Conservation (phyloP, 2,797 vertebrate species). For the Bradypodion ventrale region DNA sequence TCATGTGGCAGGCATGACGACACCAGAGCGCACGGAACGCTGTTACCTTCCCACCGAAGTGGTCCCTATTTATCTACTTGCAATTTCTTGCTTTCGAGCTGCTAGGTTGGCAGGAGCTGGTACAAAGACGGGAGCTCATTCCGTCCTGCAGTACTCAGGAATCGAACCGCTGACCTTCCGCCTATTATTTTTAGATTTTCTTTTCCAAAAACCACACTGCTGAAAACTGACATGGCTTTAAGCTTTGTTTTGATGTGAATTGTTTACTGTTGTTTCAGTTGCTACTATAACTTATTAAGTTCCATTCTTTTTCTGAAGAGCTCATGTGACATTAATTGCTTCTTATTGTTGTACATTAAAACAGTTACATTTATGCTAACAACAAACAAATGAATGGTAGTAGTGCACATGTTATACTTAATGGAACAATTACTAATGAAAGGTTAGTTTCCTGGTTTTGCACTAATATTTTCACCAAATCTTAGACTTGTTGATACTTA, state of each 20-base stretch:
- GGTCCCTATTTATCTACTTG: no score
- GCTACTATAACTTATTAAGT: constrained; percentile 55
- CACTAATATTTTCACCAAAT: background rate
- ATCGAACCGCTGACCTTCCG: no score
- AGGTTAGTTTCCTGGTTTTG: background rate
- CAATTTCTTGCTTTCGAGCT: no score
- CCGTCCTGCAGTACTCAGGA: no score
- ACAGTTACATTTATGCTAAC: constrained; percentile 55
- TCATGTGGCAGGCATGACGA: no score
- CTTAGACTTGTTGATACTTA: background rate
- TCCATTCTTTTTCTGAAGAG: constrained; percentile 56
- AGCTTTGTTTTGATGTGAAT: constrained; percentile 62
- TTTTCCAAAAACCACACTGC: constrained; percentile 45
- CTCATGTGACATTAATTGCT: constrained; percentile 65
- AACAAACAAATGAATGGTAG: constrained; percentile 23
- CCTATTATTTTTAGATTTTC: no score
- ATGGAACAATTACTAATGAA: background rate
- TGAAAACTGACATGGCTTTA: constrained; percentile 52
- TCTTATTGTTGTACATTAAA: constrained; percentile 61
- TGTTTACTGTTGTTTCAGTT: constrained; percentile 52
- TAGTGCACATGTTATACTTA: background rate
- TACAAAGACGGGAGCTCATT: no score
- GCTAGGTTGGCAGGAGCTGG: no score
- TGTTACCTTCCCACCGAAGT: no score
- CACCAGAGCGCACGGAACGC: no score